A percentile compares a stretch with the other conserved stretches of the same genome.
phyloP scores from a whole-genome alignment of 1,140 invertebrate species.

The Drosophila ohnishii region DNA sequence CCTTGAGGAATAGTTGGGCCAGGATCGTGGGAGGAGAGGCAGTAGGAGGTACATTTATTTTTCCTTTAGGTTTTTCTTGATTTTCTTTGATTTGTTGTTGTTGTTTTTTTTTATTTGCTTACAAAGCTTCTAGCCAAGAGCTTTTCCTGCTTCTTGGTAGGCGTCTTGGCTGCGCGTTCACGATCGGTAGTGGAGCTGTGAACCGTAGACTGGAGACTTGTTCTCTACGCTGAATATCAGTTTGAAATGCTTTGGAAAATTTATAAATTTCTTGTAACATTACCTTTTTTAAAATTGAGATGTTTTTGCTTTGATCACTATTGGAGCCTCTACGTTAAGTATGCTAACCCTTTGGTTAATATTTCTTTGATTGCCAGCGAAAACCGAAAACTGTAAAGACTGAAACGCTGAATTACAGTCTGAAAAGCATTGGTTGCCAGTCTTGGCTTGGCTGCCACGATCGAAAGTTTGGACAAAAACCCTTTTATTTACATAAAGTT shows the following conservation, averaged over 20 bases:
- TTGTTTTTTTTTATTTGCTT: background rate
- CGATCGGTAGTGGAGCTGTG: background rate
- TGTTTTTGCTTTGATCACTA: background rate
- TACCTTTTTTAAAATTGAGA: background rate
- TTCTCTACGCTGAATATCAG: background rate
- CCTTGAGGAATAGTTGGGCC: slow-evolving; percentile 24
- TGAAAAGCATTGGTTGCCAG: background rate
- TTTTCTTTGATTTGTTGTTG: background rate
- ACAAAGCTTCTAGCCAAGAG: background rate
- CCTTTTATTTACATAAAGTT: too few species aligned
- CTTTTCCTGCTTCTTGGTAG: background rate
- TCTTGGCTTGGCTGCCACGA: background rate
- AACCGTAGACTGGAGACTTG: background rate
- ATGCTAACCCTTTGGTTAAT: background rate
- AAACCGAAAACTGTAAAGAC: background rate
- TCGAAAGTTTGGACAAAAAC: too few species aligned
- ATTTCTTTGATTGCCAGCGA: background rate
- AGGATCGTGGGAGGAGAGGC: background rate
- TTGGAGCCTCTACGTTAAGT: background rate
- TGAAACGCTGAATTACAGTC: background rate
- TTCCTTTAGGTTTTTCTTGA: background rate
- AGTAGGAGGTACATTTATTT: background rate
- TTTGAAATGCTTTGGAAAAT: background rate
- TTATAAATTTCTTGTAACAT: background rate
- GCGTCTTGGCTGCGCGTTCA: background rate